Conservation (phyloP, 2,888 invertebrate species). For the Petrophora chlorosata region DNA sequence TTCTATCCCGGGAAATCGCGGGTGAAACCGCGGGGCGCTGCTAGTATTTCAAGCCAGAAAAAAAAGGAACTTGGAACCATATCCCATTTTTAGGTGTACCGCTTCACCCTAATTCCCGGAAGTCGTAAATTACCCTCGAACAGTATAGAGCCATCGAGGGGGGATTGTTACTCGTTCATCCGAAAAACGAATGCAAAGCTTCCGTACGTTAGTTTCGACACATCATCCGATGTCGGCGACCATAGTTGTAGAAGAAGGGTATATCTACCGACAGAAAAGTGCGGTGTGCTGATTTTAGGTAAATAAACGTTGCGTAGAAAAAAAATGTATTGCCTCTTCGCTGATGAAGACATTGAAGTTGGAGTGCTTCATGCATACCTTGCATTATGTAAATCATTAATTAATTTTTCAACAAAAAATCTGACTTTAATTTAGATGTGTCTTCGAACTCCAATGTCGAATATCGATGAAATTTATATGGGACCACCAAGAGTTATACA, state of each 20-base stretch:
- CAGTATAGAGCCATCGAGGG: conserved; percentile 10
- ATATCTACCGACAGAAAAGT: neutral
- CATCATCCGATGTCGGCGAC: conserved; percentile 12
- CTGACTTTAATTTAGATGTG: no score
- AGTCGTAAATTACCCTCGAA: conserved; percentile 13
- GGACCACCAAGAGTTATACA: no score
- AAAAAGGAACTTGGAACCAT: conserved; percentile 1
- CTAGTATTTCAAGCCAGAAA: conserved; percentile 4
- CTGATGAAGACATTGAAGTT: no score
- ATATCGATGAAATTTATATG: no score
- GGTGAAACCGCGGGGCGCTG: no score
- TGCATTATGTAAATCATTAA: no score
- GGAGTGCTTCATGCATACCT: no score
- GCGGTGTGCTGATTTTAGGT: neutral
- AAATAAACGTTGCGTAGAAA: no score
- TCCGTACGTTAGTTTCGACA: conserved; percentile 30
- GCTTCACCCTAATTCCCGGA: conserved; percentile 11
- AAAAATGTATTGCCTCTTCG: no score
- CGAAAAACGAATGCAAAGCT: conserved; percentile 31
- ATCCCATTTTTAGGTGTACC: conserved; percentile 7
- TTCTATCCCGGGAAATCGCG: no score
- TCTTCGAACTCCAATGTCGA: no score
- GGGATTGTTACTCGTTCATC: conserved; percentile 23
- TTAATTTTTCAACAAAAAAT: no score
- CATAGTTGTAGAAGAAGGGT: neutral